Conservation (phyloP, 2,888 invertebrate species). For the Rotaria socialis region DNA sequence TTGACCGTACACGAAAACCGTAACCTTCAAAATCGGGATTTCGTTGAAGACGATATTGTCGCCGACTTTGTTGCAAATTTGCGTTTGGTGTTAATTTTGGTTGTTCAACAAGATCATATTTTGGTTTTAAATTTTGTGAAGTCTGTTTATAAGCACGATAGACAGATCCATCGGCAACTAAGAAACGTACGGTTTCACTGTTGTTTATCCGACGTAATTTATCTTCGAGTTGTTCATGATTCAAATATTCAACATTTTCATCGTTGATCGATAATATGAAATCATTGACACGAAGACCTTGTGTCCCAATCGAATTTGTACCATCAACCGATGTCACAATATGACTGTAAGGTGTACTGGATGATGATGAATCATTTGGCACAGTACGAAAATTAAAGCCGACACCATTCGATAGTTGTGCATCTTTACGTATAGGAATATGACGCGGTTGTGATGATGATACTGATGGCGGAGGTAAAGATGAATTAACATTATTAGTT, state of each 20-base stretch:
- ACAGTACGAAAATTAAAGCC: conserved; percentile 19
- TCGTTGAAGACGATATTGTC: conserved; percentile 12
- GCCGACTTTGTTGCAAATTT: not conserved
- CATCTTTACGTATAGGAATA: conserved; percentile 12
- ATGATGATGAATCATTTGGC: not conserved
- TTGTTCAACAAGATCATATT: not conserved
- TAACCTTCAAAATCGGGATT: conserved; percentile 24
- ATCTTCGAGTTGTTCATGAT: conserved; percentile 28
- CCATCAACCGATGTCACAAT: not conserved
- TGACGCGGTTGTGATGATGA: not conserved
- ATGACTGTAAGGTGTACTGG: not conserved
- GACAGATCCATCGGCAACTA: conserved; percentile 31
- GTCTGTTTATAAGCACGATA: not conserved
- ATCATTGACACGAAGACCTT: conserved; percentile 12
- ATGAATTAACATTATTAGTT: not conserved
- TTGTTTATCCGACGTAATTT: conserved; percentile 24
- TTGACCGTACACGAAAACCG: conserved; percentile 33
- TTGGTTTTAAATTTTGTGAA: not conserved
- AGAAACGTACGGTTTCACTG: conserved; percentile 26
- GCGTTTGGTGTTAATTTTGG: not conserved
- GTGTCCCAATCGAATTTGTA: not conserved
- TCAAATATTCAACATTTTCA: conserved; percentile 33
- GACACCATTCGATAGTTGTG: not conserved
- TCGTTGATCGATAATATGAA: conserved; percentile 28
- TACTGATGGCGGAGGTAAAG: not conserved